Evolutionary conservation across 2,888 invertebrate species (phyloP), one percentile per base, ranked within the genome.

Genomic region (Phragmatobia fuliginosa): DNA sequence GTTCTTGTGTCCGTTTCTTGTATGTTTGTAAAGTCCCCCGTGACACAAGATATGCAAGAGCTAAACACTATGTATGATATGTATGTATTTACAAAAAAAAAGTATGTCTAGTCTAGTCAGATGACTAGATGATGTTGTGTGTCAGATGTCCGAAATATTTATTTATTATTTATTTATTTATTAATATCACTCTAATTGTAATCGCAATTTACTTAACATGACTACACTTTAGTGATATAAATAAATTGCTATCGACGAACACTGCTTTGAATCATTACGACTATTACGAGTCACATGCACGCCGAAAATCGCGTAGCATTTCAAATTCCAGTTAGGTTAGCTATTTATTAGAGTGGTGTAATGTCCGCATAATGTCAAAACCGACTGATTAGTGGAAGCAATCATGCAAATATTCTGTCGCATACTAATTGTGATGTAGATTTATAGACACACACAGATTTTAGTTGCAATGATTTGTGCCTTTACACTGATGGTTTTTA

Each of bases 381-480:
- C 71, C 71, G 76, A 74, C 77, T 86, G 86, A 86, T 86, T 86
- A 85, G 82, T 78, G 80, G 61, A 71, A 67, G 72, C 79, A 78
- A 84, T 85, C 84, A 86, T 85, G 86, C 83, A 81, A 82, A 85
- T 84, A 73, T 64, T 72, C 75, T 69, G 72, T 68, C 66, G 73
- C 80, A 78, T 81, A 77, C 72, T 78, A 79, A 81, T 81, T 82
- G 79, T 80, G 73, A 82, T 82, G 76, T 73, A 81, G 76, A 82
- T 82, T 81, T 82, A 82, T 82, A 80, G 21, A 61, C 59, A 60
- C 45, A 63, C 38, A 68, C 68, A 72, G 66, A 72, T 67, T 72
- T 61, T 45, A 49, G 65, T 25, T 36, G 28, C 21, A 59, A 45
- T 68, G 41, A 66, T 71, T 58, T 49, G n/a, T 68, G 63, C 49